Percentiles rank a stretch among this genome's conserved stretches.
phyloP scores from a whole-genome alignment of 2,888 invertebrate genomes.

The Gastracanthus pulcherrimus region DNA sequence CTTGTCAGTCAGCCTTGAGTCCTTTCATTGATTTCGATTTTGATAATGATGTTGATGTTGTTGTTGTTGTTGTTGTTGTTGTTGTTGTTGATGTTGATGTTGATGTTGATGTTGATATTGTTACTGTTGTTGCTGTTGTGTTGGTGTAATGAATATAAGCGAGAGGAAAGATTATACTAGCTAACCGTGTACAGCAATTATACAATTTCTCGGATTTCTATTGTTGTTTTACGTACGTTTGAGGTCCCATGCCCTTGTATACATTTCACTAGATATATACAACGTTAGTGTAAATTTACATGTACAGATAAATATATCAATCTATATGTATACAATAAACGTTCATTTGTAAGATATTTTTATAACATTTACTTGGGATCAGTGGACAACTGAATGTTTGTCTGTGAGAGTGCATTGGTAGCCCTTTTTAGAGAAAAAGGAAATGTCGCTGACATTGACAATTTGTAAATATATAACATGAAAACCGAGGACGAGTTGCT shows the following conservation, averaged over 20 bases:
- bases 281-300: slow-evolving; percentile 37
- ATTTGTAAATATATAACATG: slow-evolving; percentile 25
- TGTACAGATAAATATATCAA: slow-evolving; percentile 34
- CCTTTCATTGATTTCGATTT: slow-evolving; percentile 30
- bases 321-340: slow-evolving; percentile 25
- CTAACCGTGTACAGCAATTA: slow-evolving; percentile 19
- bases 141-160: slow-evolving; percentile 61
- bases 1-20: slow-evolving; percentile 50
- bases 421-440: slow-evolving; percentile 59
- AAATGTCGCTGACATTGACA: slow-evolving; percentile 34
- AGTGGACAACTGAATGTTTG: slow-evolving; percentile 77
- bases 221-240: not conserved
- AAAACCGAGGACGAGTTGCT: slow-evolving; percentile 24
- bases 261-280: not conserved
- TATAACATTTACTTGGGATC: slow-evolving; percentile 52
- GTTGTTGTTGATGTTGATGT: slow-evolving; percentile 14
- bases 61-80: slow-evolving; percentile 20
- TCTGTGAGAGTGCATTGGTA: slow-evolving; percentile 77
- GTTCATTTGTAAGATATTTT: slow-evolving; percentile 37
- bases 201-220: not conserved
- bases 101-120: slow-evolving; percentile 10
- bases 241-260: not conserved
- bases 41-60: slow-evolving; percentile 13
- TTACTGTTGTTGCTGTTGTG: slow-evolving; percentile 39
- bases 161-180: slow-evolving; percentile 55